Evolutionary conservation across 1,140 invertebrate genomes (phyloP).

Genomic region (Contarinia nasturtii): DNA sequence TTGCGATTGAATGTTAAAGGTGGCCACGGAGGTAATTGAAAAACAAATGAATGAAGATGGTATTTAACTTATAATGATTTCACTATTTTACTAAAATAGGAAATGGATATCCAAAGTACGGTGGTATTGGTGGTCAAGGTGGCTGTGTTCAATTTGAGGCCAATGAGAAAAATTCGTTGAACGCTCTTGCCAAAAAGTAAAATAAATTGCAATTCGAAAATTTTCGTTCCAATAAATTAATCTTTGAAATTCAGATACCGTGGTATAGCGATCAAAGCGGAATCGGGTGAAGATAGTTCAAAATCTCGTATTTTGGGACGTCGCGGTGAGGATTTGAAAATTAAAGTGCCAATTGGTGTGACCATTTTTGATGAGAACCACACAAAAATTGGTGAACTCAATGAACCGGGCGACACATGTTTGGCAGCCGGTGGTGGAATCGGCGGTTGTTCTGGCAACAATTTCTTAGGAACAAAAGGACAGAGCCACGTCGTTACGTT

Average conservation of each 20-base stretch:
- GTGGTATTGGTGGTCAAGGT: slow-evolving; percentile 69
- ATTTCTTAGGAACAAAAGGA: slow-evolving; percentile 52
- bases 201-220: neutral
- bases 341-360: slow-evolving; percentile 65
- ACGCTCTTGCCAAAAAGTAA: slow-evolving; percentile 26
- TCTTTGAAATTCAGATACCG: slow-evolving; percentile 17
- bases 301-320: slow-evolving; percentile 52
- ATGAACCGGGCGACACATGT: slow-evolving; percentile 43
- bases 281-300: slow-evolving; percentile 46
- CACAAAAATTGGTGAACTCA: slow-evolving; percentile 50
- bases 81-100: slow-evolving; percentile 11
- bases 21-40: slow-evolving; percentile 40
- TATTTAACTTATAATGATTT: neutral
- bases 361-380: slow-evolving; percentile 43
- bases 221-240: neutral
- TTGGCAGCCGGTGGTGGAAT: slow-evolving; percentile 30
- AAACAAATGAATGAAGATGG: neutral
- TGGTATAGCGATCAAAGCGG: slow-evolving; percentile 37
- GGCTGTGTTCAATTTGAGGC: slow-evolving; percentile 59
- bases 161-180: slow-evolving; percentile 37
- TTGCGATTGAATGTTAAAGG: slow-evolving; percentile 49
- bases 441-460: slow-evolving; percentile 59
- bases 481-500: slow-evolving; percentile 44
- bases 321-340: slow-evolving; percentile 42
- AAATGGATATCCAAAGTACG: slow-evolving; percentile 54